A percentile compares a stretch with the other conserved stretches of the same genome.
phyloP scores from a whole-genome alignment of 2,113 vertebrate species.

The Cheilinus undulatus region DNA sequence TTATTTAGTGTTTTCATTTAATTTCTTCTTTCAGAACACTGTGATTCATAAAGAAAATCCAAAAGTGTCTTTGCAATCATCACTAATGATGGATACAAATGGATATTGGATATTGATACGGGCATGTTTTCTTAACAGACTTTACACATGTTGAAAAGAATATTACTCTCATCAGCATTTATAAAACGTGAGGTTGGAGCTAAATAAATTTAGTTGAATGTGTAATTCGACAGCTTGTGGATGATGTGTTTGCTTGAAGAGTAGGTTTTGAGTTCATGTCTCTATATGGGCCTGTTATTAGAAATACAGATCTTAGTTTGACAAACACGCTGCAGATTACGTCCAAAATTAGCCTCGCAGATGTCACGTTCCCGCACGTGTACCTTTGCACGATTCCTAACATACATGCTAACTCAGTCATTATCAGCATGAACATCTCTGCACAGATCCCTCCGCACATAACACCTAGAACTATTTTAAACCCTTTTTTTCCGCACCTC shows the following conservation, averaged over 20 bases:
- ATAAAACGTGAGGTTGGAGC: no score
- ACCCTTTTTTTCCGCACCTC: conserved; percentile 64
- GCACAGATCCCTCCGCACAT: conserved; percentile 38
- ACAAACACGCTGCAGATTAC: not conserved
- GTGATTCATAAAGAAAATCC: not conserved
- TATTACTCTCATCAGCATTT: not conserved
- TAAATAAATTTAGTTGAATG: no score
- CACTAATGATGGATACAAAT: not conserved
- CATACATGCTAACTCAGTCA: not conserved
- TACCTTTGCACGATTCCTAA: not conserved
- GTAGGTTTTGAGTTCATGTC: not conserved
- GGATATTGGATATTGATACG: not conserved
- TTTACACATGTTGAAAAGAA: conserved; percentile 5
- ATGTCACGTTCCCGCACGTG: not conserved
- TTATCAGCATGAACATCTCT: conserved; percentile 8
- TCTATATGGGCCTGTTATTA: not conserved
- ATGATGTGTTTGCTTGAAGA: not conserved
- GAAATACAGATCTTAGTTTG: not conserved
- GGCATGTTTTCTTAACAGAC: not conserved
- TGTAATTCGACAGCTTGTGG: not conserved
- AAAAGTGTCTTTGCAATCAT: not conserved
- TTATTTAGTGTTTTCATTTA: not conserved
- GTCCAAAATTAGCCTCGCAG: not conserved
- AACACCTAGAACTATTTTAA: conserved; percentile 73
- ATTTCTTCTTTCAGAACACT: not conserved